phyloP scores from a whole-genome alignment of 2,113 vertebrate genomes.

The Aldabrachelys gigantea region DNA sequence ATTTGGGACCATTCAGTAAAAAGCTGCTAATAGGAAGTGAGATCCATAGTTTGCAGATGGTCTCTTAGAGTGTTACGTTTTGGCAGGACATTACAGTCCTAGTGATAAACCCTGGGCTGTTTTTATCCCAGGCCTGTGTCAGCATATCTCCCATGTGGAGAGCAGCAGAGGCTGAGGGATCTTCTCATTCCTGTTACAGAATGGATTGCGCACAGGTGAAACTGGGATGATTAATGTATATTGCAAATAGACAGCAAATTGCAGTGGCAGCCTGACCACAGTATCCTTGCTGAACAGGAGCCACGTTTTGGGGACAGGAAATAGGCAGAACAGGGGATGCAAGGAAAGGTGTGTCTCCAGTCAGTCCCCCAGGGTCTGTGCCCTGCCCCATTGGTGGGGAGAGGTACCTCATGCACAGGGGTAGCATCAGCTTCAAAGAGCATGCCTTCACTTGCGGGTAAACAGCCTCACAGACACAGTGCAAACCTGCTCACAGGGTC shows the following conservation, averaged over 20 bases:
- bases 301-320: background rate
- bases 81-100: rapidly evolving
- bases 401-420: background rate
- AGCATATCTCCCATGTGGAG: background rate
- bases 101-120: background rate
- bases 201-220: background rate
- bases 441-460: background rate
- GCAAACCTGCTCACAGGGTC: background rate
- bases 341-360: background rate
- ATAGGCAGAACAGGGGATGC: background rate
- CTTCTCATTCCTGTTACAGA: rapidly evolving
- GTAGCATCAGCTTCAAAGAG: background rate
- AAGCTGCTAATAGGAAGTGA: background rate
- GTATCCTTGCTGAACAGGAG: background rate
- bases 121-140: background rate
- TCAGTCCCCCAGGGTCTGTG: background rate
- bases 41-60: background rate
- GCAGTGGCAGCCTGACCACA: background rate
- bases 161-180: background rate
- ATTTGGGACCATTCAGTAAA: background rate
- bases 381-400: background rate
- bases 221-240: background rate
- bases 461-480: background rate
- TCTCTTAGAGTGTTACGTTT: rapidly evolving
- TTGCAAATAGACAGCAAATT: background rate